Conservation (phyloP, 2,888 invertebrate genomes). For the Conus canariensis region DNA sequence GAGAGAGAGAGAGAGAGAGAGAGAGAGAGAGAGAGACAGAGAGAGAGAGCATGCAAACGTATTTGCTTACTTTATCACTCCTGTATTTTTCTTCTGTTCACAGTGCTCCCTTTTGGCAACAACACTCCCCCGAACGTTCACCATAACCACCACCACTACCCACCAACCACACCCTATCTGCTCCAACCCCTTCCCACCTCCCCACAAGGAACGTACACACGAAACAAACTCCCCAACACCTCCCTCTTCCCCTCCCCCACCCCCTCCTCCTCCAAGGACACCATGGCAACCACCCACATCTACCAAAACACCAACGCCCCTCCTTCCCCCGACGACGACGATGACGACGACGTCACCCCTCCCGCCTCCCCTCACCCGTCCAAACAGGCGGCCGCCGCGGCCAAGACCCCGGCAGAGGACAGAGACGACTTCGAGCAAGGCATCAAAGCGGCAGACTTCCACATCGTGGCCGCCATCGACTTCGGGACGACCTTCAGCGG, state of each 20-base stretch:
- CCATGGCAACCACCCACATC: not conserved
- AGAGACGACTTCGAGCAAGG: constrained; percentile 40
- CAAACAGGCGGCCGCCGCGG: constrained; percentile 42
- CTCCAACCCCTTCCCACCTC: no score
- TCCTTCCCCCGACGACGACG: not conserved
- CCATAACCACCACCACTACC: no score
- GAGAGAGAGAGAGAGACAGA: constrained; percentile 3
- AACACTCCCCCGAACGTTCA: not conserved
- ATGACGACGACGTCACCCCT: not conserved
- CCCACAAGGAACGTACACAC: no score
- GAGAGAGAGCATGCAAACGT: not conserved
- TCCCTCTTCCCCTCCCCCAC: no score
- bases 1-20: constrained; percentile 1
- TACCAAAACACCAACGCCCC: not conserved
- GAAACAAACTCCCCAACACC: no score
- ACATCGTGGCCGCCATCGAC: constrained; percentile 73
- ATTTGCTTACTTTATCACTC: no score
- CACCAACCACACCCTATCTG: no score
- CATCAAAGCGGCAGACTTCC: constrained; percentile 60
- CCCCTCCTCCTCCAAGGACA: not conserved
- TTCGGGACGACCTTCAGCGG: constrained; percentile 74
- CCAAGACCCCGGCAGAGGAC: constrained; percentile 40
- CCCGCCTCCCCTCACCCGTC: constrained; percentile 25
- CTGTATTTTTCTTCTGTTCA: not conserved
- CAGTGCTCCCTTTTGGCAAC: not conserved